These are phyloP conservation scores for Actinopyga echinites DNA, from an alignment of 53 echinoderm and acorn worm genomes.

Conservation along the genomic window DNA sequence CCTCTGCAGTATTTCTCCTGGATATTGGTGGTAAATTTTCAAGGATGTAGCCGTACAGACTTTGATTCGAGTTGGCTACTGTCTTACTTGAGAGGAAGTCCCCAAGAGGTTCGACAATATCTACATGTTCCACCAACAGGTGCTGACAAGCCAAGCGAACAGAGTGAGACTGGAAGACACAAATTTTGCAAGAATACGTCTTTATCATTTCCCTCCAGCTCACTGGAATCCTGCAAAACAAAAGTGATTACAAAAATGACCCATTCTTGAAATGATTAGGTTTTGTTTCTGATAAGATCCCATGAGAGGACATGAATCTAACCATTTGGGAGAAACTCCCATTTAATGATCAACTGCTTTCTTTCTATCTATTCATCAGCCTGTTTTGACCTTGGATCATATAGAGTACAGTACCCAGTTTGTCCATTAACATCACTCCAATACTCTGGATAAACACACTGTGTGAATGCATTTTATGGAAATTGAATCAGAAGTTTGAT, in stretches of 20 bases:
- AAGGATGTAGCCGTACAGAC: background rate
- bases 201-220: constrained; percentile 25
- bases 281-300: background rate
- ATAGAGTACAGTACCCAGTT: too few relatives aligned
- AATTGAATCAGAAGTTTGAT: too few relatives aligned
- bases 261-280: background rate
- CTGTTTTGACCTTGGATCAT: too few relatives aligned
- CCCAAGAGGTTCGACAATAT: constrained; percentile 2
- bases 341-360: too few relatives aligned
- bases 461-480: too few relatives aligned
- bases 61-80: constrained; percentile 3
- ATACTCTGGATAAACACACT: too few relatives aligned
- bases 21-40: background rate
- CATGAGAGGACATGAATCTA: too few relatives aligned
- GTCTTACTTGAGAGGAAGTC: background rate
- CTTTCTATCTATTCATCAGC: too few relatives aligned
- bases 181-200: constrained; percentile 11
- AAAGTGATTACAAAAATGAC: background rate
- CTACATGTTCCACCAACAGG: background rate
- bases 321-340: too few relatives aligned
- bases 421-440: too few relatives aligned
- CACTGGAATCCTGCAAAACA: background rate
- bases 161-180: background rate
- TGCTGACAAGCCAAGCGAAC: constrained; percentile 12
- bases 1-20: too few relatives aligned